phyloP scores from a whole-genome alignment of 2,888 invertebrate genomes.

The Synanthedon myopaeformis region DNA sequence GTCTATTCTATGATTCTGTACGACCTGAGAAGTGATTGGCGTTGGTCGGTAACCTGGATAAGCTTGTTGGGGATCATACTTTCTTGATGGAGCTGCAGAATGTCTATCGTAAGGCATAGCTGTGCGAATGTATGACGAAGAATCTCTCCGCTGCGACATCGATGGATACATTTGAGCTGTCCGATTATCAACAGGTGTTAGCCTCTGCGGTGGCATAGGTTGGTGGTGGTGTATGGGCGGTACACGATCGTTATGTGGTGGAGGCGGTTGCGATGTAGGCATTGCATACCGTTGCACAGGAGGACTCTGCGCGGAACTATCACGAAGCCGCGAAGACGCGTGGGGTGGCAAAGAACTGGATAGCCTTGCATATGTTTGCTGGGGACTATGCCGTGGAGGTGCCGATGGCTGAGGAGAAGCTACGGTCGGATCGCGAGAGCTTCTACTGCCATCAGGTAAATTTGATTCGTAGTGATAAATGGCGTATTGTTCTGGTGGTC shows the following conservation, averaged over 20 bases:
- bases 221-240: conserved; percentile 62
- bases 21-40: conserved; percentile 30
- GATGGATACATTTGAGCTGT: conserved; percentile 37
- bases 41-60: conserved; percentile 56
- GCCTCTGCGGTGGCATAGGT: conserved; percentile 31
- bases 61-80: conserved; percentile 57
- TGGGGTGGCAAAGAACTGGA: conserved; percentile 48
- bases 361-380: conserved; percentile 46
- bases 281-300: conserved; percentile 43
- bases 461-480: conserved; percentile 49
- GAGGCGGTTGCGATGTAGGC: conserved; percentile 39
- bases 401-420: conserved; percentile 47
- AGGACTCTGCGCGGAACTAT: conserved; percentile 39
- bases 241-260: conserved; percentile 57
- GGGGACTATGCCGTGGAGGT: conserved; percentile 39
- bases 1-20: conserved; percentile 45
- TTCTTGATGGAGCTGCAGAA: conserved; percentile 39
- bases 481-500: conserved; percentile 46
- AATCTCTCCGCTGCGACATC: conserved; percentile 41
- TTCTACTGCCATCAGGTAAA: conserved; percentile 35
- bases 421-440: conserved; percentile 31
- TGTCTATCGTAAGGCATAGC: conserved; percentile 50
- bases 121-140: conserved; percentile 39
- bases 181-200: conserved; percentile 30
- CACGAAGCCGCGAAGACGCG: conserved; percentile 36